Base-by-base conservation (phyloP, 92 coral and sea anemone genomes). In the Pocillopora grandis region DNA sequence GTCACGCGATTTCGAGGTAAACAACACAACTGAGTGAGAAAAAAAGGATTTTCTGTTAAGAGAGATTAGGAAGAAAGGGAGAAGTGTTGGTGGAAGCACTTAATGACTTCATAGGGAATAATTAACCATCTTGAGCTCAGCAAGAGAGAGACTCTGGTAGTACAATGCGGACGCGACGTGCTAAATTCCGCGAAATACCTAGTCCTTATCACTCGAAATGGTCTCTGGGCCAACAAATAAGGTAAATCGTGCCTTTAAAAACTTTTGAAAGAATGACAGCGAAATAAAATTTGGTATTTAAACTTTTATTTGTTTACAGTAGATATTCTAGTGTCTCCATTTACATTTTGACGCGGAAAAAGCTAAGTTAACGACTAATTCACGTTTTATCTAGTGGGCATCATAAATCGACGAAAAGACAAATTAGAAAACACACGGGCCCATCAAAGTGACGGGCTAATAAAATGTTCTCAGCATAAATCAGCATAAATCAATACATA, bases 1-100 rank as follows among this genome's bases (percentile, higher is more conserved):
- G 73, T 83, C 86, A 83, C 86, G 86, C 79, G 86, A 83, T 65
- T 73, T 73, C 49, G n/a, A 83, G 52, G 61, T 23, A 62, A 73
- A 73, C 79, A 62, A 73, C 27, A 65, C 8, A 5, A 21, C n/a
- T 52, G 63, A 23, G 80, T 52, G 27, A 64, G 6, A 65, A 73
- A 74, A 27, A 31, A 27, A 16, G 15, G 56, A 62, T 74, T 48
- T 15, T 58, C 52, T 3, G 55, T 52, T 12, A 19, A 42, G 62
- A 27, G 13, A 61, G 62, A 49, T 17, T 69, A 36, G 5, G 59
- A 1, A 18, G 36, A 13, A 68, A 71, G 8, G 33, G 36, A 20
- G 1, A 49, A 14, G 33, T 42, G 60, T 31, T 23, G 6, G 14
- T 20, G 11, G 15, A 73, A 10, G 63, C 33, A 20, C 33, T 62